A percentile compares a stretch with the other conserved stretches of the same genome.
Conservation (phyloP, 2,888 invertebrate genomes). For the Deilephila elpenor region DNA sequence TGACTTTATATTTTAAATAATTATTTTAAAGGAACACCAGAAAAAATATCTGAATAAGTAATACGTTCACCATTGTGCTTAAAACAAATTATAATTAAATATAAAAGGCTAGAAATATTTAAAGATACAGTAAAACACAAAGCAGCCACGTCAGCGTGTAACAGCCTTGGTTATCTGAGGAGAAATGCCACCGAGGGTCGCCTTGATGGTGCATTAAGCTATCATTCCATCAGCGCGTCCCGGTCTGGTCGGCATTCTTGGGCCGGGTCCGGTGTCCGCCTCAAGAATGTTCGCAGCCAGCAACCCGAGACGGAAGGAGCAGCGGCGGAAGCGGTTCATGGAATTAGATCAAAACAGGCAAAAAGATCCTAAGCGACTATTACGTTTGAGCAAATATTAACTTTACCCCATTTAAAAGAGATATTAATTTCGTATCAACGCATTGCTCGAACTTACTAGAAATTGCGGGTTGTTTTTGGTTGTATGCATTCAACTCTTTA, state of each 20-base stretch:
- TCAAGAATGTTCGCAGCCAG: conserved; percentile 77
- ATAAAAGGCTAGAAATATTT: background rate
- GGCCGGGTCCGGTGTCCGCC: conserved; percentile 72
- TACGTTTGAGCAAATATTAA: conserved; percentile 37
- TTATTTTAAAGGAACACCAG: no score
- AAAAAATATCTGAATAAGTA: no score
- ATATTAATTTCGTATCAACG: background rate
- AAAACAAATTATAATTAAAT: background rate
- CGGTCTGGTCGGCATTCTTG: conserved; percentile 77
- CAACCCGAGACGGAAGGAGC: conserved; percentile 84
- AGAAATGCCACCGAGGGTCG: conserved; percentile 65
- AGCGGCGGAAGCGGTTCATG: conserved; percentile 82
- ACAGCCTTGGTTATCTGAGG: conserved; percentile 62
- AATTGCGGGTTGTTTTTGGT: conserved; percentile 33
- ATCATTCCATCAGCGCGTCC: conserved; percentile 69
- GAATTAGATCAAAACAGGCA: conserved; percentile 53
- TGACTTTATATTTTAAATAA: no score
- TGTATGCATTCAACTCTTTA: conserved; percentile 2
- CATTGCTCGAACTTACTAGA: conserved; percentile 43
- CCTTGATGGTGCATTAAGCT: conserved; percentile 71
- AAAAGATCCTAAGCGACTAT: conserved; percentile 49
- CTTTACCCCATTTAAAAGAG: conserved; percentile 38
- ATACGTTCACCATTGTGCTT: background rate
- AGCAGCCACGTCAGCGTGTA: conserved; percentile 32
- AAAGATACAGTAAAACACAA: conserved; percentile 1